Percentiles rank a stretch among this genome's conserved stretches.
Conservation (phyloP, 2,797 vertebrate species). For the Darevskia nairensis region DNA sequence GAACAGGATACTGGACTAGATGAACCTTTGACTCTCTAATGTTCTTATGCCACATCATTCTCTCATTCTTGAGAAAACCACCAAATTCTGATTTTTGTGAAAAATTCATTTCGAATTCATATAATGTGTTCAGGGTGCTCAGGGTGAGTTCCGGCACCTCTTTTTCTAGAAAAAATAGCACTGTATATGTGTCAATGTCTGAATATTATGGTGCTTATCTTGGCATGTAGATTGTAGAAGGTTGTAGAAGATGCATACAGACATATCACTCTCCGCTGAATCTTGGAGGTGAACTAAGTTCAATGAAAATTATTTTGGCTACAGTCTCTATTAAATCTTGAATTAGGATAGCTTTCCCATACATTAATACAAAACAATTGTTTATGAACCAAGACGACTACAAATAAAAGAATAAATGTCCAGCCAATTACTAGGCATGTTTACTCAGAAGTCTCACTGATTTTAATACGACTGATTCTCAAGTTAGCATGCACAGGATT, state of each 20-base stretch:
- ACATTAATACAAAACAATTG: constrained; percentile 25
- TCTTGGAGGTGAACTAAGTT: background rate
- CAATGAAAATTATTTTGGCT: background rate
- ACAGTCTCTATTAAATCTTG: constrained; percentile 7
- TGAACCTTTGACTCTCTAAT: too few relatives aligned
- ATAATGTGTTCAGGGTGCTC: too few relatives aligned
- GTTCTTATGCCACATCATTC: background rate
- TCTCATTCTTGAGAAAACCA: background rate
- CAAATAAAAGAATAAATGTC: background rate
- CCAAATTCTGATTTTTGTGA: background rate
- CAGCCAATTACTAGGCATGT: background rate
- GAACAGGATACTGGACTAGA: too few relatives aligned
- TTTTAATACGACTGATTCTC: background rate
- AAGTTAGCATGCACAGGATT: background rate
- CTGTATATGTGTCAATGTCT: background rate
- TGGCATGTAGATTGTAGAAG: background rate
- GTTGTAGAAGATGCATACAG: background rate
- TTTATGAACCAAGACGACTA: constrained; percentile 3
- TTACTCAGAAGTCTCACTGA: background rate
- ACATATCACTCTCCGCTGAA: background rate
- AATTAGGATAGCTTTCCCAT: background rate
- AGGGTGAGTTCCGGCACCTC: too few relatives aligned
- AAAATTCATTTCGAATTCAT: background rate
- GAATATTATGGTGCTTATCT: background rate
- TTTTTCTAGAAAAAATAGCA: too few relatives aligned